phyloP scores from a whole-genome alignment of 1,140 invertebrate species.

The Neomicropteryx cornuta region DNA sequence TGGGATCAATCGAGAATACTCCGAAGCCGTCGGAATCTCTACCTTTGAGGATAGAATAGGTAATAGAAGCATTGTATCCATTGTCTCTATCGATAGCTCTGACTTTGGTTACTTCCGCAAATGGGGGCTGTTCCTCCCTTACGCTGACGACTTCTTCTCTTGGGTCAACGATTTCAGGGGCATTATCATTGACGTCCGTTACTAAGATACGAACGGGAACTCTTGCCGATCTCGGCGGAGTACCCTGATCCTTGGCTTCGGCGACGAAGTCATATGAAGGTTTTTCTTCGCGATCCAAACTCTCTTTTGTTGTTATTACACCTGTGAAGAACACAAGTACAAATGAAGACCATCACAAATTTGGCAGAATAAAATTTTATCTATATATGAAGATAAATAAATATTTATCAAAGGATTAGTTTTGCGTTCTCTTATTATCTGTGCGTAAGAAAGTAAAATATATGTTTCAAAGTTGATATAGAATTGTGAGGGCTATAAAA shows the following conservation, averaged over 20 bases:
- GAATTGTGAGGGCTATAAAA: too few relatives aligned
- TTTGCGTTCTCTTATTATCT: too few relatives aligned
- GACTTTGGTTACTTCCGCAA: conserved; percentile 73
- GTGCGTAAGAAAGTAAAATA: too few relatives aligned
- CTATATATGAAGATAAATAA: neutral
- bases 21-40: conserved; percentile 73
- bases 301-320: conserved; percentile 68
- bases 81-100: conserved; percentile 78
- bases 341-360: conserved; percentile 5
- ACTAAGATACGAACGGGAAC: conserved; percentile 64
- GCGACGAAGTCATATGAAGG: conserved; percentile 69
- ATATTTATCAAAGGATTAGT: too few relatives aligned
- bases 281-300: conserved; percentile 74
- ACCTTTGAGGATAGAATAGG: conserved; percentile 76
- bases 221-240: conserved; percentile 58
- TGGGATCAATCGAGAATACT: conserved; percentile 76
- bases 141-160: conserved; percentile 79
- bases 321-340: conserved; percentile 44
- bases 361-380: neutral
- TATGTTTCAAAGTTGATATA: too few relatives aligned
- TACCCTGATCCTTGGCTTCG: conserved; percentile 77
- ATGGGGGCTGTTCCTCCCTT: conserved; percentile 75
- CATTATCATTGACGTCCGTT: conserved; percentile 84
- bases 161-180: conserved; percentile 77
- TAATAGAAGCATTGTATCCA: conserved; percentile 79